phyloP scores from a whole-genome alignment of 1,140 invertebrate genomes.

The Aphelenchoides fujianensis region DNA sequence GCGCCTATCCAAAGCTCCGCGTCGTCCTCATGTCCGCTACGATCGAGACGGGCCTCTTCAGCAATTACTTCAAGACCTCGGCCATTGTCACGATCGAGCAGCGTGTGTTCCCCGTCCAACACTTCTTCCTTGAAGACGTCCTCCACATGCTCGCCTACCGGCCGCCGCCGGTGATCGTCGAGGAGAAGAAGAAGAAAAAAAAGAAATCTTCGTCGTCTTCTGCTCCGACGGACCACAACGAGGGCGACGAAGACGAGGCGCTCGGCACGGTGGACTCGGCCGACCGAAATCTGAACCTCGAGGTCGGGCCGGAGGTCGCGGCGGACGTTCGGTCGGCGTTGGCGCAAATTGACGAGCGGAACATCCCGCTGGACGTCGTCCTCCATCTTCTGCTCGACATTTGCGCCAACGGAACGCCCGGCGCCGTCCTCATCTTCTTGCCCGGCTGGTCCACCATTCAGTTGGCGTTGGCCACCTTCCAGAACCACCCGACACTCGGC shows the following conservation, averaged over 20 bases:
- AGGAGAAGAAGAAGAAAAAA: slow-evolving; percentile 1
- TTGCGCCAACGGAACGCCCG: slow-evolving; percentile 63
- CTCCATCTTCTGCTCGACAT: slow-evolving; percentile 50
- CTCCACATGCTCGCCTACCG: not conserved
- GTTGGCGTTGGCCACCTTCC: slow-evolving; percentile 38
- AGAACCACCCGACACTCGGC: slow-evolving; percentile 65
- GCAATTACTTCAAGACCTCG: slow-evolving; percentile 64
- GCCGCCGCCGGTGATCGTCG: not conserved
- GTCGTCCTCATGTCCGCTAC: slow-evolving; percentile 67
- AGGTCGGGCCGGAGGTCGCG: not conserved
- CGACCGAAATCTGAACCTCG: not conserved
- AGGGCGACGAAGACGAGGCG: not conserved
- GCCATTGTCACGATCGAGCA: slow-evolving; percentile 65
- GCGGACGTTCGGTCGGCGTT: not conserved
- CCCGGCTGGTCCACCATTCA: slow-evolving; percentile 90
- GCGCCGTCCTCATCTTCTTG: slow-evolving; percentile 82
- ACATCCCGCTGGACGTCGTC: slow-evolving; percentile 57
- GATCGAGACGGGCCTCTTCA: slow-evolving; percentile 64
- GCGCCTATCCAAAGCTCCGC: slow-evolving; percentile 63
- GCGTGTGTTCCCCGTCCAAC: slow-evolving; percentile 64
- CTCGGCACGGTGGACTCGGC: not conserved
- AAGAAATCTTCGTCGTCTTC: not conserved
- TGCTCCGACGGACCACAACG: not conserved
- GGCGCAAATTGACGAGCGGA: slow-evolving; percentile 45
- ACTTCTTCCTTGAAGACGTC: slow-evolving; percentile 3